Percentiles rank a stretch among this genome's conserved stretches.
Conservation (phyloP, 2,797 vertebrate genomes). For the Labroides dimidiatus region DNA sequence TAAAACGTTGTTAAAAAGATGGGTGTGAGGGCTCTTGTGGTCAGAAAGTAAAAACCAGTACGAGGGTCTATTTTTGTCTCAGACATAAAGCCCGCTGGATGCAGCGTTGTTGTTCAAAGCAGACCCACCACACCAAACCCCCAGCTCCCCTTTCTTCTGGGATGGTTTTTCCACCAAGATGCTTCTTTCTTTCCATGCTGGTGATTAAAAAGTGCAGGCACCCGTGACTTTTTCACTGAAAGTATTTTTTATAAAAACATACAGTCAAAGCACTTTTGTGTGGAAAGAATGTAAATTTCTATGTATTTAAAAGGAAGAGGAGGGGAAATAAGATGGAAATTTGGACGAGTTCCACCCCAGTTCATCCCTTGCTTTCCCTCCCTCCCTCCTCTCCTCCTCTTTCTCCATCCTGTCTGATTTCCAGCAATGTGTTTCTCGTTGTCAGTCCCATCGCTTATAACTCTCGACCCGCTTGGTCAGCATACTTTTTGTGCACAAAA, state of each 20-base stretch:
- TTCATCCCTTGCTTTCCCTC: constrained; percentile 42
- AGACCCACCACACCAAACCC: constrained; percentile 33
- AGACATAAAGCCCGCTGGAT: constrained; percentile 42
- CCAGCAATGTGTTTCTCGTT: constrained; percentile 80
- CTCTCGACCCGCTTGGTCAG: constrained; percentile 66
- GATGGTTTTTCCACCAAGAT: constrained; percentile 38
- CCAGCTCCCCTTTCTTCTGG: constrained; percentile 13
- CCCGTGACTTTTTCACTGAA: constrained; percentile 58
- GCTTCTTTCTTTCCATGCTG: constrained; percentile 43
- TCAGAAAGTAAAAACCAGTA: constrained; percentile 27
- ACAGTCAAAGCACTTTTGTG: constrained; percentile 66
- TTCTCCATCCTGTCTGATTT: constrained; percentile 70
- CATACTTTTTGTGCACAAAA: constrained; percentile 69
- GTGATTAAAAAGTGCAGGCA: constrained; percentile 60
- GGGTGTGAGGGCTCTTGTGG: constrained; percentile 62
- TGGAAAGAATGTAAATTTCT: constrained; percentile 82
- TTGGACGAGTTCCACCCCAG: constrained; percentile 72
- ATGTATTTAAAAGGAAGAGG: constrained; percentile 65
- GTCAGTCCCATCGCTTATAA: constrained; percentile 51
- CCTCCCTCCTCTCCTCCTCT: constrained; percentile 34
- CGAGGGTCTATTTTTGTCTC: constrained; percentile 57
- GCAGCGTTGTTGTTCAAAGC: constrained; percentile 44
- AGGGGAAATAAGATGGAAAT: constrained; percentile 69
- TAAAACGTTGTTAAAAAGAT: constrained; percentile 51
- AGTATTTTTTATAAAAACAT: constrained; percentile 66